phyloP scores from a whole-genome alignment of 2,797 vertebrate species.

The Acanthopagrus latus region DNA sequence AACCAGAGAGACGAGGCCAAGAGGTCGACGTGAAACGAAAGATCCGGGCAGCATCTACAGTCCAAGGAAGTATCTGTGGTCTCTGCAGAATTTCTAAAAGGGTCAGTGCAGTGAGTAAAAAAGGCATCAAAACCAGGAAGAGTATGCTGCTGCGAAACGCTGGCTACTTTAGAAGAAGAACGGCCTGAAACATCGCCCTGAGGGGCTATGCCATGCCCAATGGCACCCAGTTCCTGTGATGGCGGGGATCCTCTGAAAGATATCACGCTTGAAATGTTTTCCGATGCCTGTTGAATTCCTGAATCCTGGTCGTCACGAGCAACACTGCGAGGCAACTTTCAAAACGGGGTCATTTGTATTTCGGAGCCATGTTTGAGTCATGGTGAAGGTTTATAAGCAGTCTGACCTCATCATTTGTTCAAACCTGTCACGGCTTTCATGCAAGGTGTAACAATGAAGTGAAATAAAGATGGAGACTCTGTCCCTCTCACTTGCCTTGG shows the following conservation, averaged over 20 bases:
- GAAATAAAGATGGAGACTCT: constrained; percentile 16
- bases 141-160: constrained; percentile 60
- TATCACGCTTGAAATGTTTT: constrained; percentile 52
- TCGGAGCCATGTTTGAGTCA: background rate
- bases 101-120: constrained; percentile 69
- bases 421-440: constrained; percentile 8
- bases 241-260: constrained; percentile 37
- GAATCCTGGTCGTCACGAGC: constrained; percentile 29
- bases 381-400: background rate
- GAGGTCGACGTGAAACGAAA: constrained; percentile 76
- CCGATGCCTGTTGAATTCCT: constrained; percentile 52
- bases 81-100: constrained; percentile 80
- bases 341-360: constrained; percentile 3
- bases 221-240: constrained; percentile 61
- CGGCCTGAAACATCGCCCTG: constrained; percentile 60
- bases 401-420: background rate
- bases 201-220: constrained; percentile 65
- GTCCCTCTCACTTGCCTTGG: constrained; percentile 53
- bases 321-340: constrained; percentile 13
- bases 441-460: constrained; percentile 19
- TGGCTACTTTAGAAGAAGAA: constrained; percentile 49
- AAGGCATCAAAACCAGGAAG: constrained; percentile 69
- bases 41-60: constrained; percentile 87
- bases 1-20: constrained; percentile 76
- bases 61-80: constrained; percentile 78